Evolutionary conservation across 2,888 invertebrate species (phyloP).

Genomic region (Mongoloraphidia duomilia): DNA sequence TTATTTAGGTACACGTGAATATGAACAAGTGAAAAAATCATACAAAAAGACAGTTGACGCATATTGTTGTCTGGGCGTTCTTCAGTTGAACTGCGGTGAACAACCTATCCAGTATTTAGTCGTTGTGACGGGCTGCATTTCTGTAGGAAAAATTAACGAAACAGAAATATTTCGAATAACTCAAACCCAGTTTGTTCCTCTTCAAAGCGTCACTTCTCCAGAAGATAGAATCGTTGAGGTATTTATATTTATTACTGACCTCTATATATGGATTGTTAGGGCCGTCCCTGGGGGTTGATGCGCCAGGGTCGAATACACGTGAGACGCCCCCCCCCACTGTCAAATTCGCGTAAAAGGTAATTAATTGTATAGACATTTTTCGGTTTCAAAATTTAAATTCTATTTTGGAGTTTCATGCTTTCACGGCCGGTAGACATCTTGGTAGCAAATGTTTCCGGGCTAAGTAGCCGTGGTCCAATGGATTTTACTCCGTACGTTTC

Average conservation of each 20-base stretch:
- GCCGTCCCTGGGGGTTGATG: too few relatives aligned
- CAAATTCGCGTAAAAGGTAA: too few relatives aligned
- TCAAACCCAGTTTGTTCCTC: conserved; percentile 78
- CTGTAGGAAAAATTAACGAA: conserved; percentile 89
- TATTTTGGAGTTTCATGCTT: too few relatives aligned
- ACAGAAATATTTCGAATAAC: conserved; percentile 91
- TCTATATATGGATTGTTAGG: too few relatives aligned
- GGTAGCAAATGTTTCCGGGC: too few relatives aligned
- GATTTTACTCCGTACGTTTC: too few relatives aligned
- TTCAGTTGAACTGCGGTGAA: conserved; percentile 76
- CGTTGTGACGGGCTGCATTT: conserved; percentile 89
- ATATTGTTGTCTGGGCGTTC: conserved; percentile 89
- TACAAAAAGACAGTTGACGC: conserved; percentile 88
- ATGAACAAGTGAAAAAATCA: conserved; percentile 74
- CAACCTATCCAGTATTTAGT: conserved; percentile 77
- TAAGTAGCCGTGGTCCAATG: too few relatives aligned
- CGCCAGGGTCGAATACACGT: too few relatives aligned
- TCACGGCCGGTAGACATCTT: too few relatives aligned
- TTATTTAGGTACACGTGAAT: conserved; percentile 61
- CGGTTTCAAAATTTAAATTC: too few relatives aligned
- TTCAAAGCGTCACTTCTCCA: conserved; percentile 53
- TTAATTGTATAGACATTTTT: too few relatives aligned
- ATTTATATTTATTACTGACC: conserved; percentile 3
- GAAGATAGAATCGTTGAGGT: conserved; percentile 47
- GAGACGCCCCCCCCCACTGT: too few relatives aligned